Evolutionary conservation across 2,797 vertebrate species (phyloP), one percentile per base, ranked within the genome.

Genomic region (Siniperca scherzeri): DNA sequence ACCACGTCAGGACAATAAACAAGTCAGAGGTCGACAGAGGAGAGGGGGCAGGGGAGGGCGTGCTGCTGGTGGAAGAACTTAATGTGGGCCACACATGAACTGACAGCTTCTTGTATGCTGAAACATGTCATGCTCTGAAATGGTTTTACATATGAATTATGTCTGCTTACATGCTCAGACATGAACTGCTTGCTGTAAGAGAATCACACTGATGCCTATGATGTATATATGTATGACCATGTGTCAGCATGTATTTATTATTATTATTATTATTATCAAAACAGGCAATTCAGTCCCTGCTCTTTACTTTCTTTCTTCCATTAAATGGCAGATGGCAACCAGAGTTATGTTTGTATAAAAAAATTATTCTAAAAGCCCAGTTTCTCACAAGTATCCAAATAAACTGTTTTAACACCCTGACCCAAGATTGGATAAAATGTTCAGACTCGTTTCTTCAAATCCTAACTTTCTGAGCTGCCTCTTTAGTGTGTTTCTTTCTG

Each of bases 1-100:
- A 61, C 93, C 94, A 64, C 96, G 96, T 84, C 96, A 96, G 71
- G 91, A 94, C 11, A 84, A 94, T 93, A 99, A 97, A 93, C 89
- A 89, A 4, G 94, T 88, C 83, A 97, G 96, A 94, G 97, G 97
- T 71, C 95, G 97, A 76, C 62, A 87, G 72, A 94, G 96, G 83
- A 96, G 96, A 80, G 97, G 97, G 17, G 93, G 95, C 52, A 85
- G 93, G 55, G 94, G 94, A 71, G 92, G 93, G 55, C 90, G 92
- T 2, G 94, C 89, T 0, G 85, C 80, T 27, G 93, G 96, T 5
- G 96, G 95, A 27, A 95, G 96, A 88, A 94, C 78, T 78, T 95
- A 90, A 95, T 80, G 52, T 75, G 77, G 82, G 30, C 25, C 53
- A 71, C 61, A 74, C 36, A 22, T 19, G 66, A 84, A 74, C 72